A percentile compares a stretch with the other conserved stretches of the same genome.
phyloP scores from a whole-genome alignment of 2,113 vertebrate genomes.

The Syrrhaptes paradoxus region DNA sequence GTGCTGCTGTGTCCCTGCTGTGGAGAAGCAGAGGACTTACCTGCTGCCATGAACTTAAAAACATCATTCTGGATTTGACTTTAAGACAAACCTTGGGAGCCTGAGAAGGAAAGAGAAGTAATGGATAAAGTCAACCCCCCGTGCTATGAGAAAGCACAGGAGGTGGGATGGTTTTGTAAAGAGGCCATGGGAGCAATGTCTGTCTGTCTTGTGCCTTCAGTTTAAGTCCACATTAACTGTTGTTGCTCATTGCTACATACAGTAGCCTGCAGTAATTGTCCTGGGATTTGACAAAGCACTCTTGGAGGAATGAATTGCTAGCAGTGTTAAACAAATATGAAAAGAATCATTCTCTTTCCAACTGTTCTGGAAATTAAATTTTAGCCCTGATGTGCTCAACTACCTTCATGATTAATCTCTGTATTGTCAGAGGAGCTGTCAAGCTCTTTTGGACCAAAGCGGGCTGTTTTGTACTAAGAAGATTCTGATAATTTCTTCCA shows the following conservation, averaged over 20 bases:
- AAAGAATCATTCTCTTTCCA: background rate
- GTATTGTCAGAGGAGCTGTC: background rate
- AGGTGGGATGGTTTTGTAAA: background rate
- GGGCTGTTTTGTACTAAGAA: background rate
- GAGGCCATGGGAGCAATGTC: background rate
- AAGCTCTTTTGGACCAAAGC: background rate
- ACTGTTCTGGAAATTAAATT: background rate
- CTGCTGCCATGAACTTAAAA: background rate
- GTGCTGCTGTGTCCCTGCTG: background rate
- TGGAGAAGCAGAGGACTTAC: background rate
- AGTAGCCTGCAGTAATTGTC: background rate
- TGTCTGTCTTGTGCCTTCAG: background rate
- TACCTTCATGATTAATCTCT: slow-evolving; percentile 12
- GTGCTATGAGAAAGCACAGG: background rate
- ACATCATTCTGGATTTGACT: background rate
- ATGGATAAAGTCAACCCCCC: background rate
- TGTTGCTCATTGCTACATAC: background rate
- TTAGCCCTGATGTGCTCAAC: background rate
- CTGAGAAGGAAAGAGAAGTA: background rate
- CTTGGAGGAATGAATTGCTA: background rate
- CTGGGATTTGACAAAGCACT: background rate
- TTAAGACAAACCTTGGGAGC: background rate
- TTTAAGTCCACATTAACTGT: background rate
- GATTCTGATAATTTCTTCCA: background rate
- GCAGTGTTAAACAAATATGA: background rate